Conservation (phyloP, 2,113 vertebrate genomes). For the Kryptolebias marmoratus region DNA sequence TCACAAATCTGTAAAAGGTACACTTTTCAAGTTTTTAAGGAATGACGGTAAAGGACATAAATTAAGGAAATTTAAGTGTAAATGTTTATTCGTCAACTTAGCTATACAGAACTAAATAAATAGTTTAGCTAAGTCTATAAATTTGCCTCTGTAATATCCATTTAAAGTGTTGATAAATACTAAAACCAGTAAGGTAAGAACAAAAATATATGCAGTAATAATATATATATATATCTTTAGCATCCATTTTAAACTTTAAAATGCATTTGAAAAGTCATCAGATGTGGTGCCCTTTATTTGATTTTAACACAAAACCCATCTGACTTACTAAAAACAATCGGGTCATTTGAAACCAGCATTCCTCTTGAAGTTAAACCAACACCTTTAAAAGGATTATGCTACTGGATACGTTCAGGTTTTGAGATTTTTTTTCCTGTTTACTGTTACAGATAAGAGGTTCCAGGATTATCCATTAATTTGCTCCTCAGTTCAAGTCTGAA, state of each 20-base stretch:
- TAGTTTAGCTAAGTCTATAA: background rate
- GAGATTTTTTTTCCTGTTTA: constrained; percentile 45
- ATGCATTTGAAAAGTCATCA: background rate
- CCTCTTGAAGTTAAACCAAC: constrained; percentile 27
- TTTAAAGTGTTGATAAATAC: background rate
- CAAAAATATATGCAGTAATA: background rate
- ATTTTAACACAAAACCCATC: constrained; percentile 17
- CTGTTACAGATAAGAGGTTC: constrained; percentile 47
- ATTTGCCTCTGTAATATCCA: background rate
- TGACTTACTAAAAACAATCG: constrained; percentile 7
- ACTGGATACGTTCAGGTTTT: constrained; percentile 40
- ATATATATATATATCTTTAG: background rate
- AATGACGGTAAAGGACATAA: background rate
- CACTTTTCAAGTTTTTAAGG: background rate
- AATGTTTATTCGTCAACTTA: background rate
- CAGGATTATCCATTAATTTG: constrained; percentile 53
- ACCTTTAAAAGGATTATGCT: constrained; percentile 42
- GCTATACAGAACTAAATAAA: background rate
- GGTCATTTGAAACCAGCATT: constrained; percentile 24
- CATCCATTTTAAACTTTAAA: background rate
- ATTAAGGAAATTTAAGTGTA: background rate
- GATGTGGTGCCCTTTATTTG: constrained; percentile 19
- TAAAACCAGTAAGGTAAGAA: background rate
- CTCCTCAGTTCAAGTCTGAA: constrained; percentile 23
- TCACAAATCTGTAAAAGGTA: too few species aligned